Evolutionary conservation across 2,888 invertebrate species (phyloP), one percentile per base, ranked within the genome.

Genomic region (Apotomis turbidana): DNA sequence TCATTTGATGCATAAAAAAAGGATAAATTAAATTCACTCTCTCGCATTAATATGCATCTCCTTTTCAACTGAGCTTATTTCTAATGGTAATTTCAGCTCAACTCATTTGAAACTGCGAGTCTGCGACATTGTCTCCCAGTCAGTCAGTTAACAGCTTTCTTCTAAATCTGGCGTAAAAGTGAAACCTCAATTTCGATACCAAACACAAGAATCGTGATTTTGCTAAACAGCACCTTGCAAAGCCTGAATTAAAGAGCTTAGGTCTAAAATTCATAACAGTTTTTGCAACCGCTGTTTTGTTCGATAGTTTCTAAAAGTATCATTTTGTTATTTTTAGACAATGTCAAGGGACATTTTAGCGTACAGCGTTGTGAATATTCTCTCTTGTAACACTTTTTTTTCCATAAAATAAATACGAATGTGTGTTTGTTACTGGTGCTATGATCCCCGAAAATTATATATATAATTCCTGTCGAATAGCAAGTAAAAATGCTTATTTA

Each of bases 151-250:
- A 68, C 54, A 72, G 54, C 63, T 63, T 68, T 72, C 63, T 68
- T 63, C 13, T 59, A 12, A 27, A 57, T 38, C 67, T 61, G 57
- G 70, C 52, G 52, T 41, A 63, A 63, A 62, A 62, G 67, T 68
- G 67, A 68, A 62, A 66, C 46, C 49, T 3, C 59, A 46, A 70
- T 70, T 41, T 64, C 46, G 64, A 60, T 71, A 60, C 59, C 15
- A 55, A 60, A 60, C 59, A 46, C 60, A 51, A 27, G 57, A 57
- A 61, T 67, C 67, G 71, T 71, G 71, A 71, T 61, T 61, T 71
- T 15, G 36, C 60, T 66, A 38, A 59, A 59, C 52, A 61, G 27
- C 54, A 60, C 15, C 49, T n/a, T 38, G 49, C 36, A 13, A 10
- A 10, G 15, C 55, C 51, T 12, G 36, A 38, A n/a, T 66, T 62